Evolutionary conservation across 2,797 vertebrate species (phyloP).

Genomic region (Dromococcyx pavoninus): DNA sequence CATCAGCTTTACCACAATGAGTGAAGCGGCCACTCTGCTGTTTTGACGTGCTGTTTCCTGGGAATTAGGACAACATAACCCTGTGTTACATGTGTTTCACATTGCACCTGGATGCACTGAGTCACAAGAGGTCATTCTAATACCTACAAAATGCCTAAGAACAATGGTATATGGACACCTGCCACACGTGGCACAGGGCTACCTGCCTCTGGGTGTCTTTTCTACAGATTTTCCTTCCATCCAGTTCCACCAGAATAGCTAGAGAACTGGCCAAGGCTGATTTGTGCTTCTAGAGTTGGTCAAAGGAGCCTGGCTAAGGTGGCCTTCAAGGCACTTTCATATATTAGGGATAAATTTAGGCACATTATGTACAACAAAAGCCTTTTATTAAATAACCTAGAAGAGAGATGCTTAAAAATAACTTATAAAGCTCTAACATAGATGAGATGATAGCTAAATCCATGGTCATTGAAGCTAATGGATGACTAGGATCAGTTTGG

Average conservation of each 20-base stretch:
- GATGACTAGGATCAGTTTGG: not conserved
- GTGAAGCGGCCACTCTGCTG: not conserved
- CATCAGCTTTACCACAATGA: not conserved
- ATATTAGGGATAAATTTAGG: not conserved
- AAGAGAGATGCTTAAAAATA: not conserved
- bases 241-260: not conserved
- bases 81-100: not conserved
- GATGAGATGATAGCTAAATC: not conserved
- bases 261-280: not conserved
- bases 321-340: not conserved
- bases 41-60: not conserved
- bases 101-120: not conserved
- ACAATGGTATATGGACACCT: rapidly evolving
- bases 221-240: not conserved
- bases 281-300: not conserved
- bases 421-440: not conserved
- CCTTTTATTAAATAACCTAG: not conserved
- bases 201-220: not conserved
- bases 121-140: not conserved
- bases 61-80: not conserved
- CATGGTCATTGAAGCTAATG: not conserved
- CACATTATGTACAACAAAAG: not conserved
- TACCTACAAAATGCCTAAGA: not conserved
- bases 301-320: not conserved
- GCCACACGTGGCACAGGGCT: not conserved